Evolutionary conservation across 2,888 invertebrate genomes (phyloP), one percentile per base, ranked within the genome.

Genomic region (Chromoteleia sp.): DNA sequence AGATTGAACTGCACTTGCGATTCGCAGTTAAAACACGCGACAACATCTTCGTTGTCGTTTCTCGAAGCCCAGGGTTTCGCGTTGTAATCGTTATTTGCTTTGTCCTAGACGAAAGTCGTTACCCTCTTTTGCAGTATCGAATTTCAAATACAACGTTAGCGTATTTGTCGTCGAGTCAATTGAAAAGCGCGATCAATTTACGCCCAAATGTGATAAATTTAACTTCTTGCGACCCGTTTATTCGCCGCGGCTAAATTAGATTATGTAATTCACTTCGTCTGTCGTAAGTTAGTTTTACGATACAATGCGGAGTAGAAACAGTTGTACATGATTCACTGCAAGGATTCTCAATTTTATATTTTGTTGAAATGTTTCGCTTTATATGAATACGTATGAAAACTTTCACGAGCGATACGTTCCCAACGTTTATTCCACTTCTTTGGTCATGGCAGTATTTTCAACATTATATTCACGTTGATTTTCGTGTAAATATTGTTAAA

Each of bases 1-100:
- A 48, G 59, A 58, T 73, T 65, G 41, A 39, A 67, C 73, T 67
- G 54, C 54, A 59, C 56, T 79, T 73, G 67, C 73, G 43, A 71
- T 29, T 56, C 56, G 54, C 63, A 39, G 58, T 41, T 21, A 48
- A 50, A 75, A 75, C 58, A 56, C 43, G 41, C 59, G 75, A 80
- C 83, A 79, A 65, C 76, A 50, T 58, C 70, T 33, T 63, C 33
- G 63, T 10, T 30, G 58, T 65, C 65, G 58, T 25, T n/a, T 74
- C 39, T 48, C 36, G 21, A 10, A 39, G 19, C n/a, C 29, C 36
- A 39, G 39, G 45, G 41, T 68, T 56, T 25, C 58, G 36, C n/a
- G 70, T 52, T 5, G 10, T 41, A 33, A 45, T 56, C 19, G 21
- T 61, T 73, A 56, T 74, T 63, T 74, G 63, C 73, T 45, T 74